Conservation (phyloP, 2,888 invertebrate species). For the Melieria picta region DNA sequence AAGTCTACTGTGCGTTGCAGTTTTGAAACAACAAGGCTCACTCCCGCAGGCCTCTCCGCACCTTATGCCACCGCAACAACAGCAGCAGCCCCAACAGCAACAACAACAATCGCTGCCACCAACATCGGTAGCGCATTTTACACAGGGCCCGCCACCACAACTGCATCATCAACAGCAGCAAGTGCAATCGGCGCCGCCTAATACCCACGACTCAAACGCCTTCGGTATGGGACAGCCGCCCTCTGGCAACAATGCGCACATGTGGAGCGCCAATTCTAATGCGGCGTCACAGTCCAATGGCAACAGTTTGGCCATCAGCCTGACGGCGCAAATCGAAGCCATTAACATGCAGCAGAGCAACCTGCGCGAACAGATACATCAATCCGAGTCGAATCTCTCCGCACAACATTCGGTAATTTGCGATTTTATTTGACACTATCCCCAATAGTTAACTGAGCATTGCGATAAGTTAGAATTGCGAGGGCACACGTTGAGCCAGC, state of each 20-base stretch:
- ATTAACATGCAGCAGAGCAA: conserved; percentile 82
- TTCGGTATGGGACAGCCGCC: conserved; percentile 42
- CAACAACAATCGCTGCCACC: conserved; percentile 41
- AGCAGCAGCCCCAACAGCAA: conserved; percentile 47
- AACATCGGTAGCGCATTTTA: conserved; percentile 44
- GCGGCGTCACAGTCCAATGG: conserved; percentile 35
- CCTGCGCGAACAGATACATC: conserved; percentile 90
- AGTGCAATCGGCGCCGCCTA: conserved; percentile 40
- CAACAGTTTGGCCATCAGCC: conserved; percentile 49
- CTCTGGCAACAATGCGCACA: conserved; percentile 10
- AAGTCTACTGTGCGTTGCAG: conserved; percentile 66
- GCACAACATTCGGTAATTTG: conserved; percentile 87
- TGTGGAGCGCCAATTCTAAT: conserved; percentile 42
- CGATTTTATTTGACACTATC: conserved; percentile 7
- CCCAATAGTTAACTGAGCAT: no score
- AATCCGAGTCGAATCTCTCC: conserved; percentile 94
- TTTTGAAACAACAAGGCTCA: conserved; percentile 78
- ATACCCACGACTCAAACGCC: conserved; percentile 47
- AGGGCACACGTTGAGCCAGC: no score
- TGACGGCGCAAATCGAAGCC: conserved; percentile 69
- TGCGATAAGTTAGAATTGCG: no score
- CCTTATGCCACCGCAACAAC: conserved; percentile 49
- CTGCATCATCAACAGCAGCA: conserved; percentile 57
- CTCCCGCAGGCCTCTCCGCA: conserved; percentile 62
- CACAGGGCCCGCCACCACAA: conserved; percentile 47